Evolutionary conservation across 1,140 invertebrate genomes (phyloP).

Genomic region (Neodiprion virginianus): DNA sequence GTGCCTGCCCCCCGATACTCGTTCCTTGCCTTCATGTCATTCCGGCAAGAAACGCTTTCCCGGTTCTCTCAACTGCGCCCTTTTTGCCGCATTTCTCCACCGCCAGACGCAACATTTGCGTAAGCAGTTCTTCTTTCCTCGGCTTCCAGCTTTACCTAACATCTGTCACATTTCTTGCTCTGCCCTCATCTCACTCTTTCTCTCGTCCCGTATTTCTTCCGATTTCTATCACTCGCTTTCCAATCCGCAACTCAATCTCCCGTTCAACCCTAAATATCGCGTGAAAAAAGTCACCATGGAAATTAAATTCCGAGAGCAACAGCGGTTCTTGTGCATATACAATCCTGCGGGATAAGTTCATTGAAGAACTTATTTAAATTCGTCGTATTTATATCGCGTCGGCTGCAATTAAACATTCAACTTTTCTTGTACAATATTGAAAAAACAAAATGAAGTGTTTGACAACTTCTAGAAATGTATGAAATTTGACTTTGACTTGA

Average conservation of each 20-base stretch:
- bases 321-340: too few species aligned
- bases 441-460: too few species aligned
- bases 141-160: background rate
- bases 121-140: conserved; percentile 23
- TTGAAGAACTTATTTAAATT: too few species aligned
- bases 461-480: too few species aligned
- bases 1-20: conserved; percentile 37
- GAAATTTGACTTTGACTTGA: too few species aligned
- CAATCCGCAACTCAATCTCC: conserved; percentile 28
- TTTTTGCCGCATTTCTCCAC: conserved; percentile 51
- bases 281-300: too few species aligned
- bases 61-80: conserved; percentile 19
- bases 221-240: conserved; percentile 25
- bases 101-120: conserved; percentile 23
- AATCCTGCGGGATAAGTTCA: too few species aligned
- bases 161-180: conserved; percentile 10
- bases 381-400: too few species aligned
- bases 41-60: conserved; percentile 20
- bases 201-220: background rate
- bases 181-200: conserved; percentile 12
- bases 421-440: too few species aligned
- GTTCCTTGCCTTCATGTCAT: conserved; percentile 29
- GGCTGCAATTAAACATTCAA: too few species aligned
- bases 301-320: too few species aligned
- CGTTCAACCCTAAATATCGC: background rate